Percentiles rank a stretch among this genome's conserved stretches.
These are phyloP conservation scores for Arrhopalites spinosus DNA, from an alignment of 2,888 invertebrate genomes.

Conservation along the genomic window DNA sequence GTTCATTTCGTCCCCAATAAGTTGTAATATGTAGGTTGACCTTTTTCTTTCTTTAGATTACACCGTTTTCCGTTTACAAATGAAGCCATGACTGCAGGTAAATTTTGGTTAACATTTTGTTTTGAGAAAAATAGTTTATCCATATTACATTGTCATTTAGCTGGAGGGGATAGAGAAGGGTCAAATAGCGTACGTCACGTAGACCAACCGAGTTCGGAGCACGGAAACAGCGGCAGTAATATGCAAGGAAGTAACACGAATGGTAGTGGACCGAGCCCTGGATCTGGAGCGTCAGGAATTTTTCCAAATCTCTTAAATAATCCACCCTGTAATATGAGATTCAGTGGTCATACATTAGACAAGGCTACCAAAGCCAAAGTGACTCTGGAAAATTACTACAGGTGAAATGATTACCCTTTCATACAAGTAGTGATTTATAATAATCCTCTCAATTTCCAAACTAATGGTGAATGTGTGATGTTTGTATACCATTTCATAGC, in stretches of 20 bases:
- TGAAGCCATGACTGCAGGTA: constrained; percentile 53
- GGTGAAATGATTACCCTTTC: background rate
- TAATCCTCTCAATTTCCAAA: too few relatives aligned
- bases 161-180: constrained; percentile 49
- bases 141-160: too few relatives aligned
- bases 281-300: constrained; percentile 17
- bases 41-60: too few relatives aligned
- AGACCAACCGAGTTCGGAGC: constrained; percentile 32
- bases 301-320: constrained; percentile 44
- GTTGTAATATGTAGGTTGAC: too few relatives aligned
- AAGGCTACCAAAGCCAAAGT: constrained; percentile 98
- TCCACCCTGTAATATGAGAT: constrained; percentile 76
- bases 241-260: constrained; percentile 31
- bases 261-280: constrained; percentile 23
- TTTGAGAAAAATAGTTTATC: too few relatives aligned
- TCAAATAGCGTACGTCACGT: constrained; percentile 41
- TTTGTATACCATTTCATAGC: constrained; percentile 79
- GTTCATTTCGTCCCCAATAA: too few relatives aligned
- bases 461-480: too few relatives aligned
- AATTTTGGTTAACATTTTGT: too few relatives aligned
- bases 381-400: constrained; percentile 96
- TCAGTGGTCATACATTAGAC: constrained; percentile 96
- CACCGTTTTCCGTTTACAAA: background rate
- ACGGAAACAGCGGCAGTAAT: background rate
- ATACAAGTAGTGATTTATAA: too few relatives aligned